Evolutionary conservation across 2,113 vertebrate species (phyloP), one percentile per base, ranked within the genome.

Genomic region (Sinocyclocheilus rhinocerous): DNA sequence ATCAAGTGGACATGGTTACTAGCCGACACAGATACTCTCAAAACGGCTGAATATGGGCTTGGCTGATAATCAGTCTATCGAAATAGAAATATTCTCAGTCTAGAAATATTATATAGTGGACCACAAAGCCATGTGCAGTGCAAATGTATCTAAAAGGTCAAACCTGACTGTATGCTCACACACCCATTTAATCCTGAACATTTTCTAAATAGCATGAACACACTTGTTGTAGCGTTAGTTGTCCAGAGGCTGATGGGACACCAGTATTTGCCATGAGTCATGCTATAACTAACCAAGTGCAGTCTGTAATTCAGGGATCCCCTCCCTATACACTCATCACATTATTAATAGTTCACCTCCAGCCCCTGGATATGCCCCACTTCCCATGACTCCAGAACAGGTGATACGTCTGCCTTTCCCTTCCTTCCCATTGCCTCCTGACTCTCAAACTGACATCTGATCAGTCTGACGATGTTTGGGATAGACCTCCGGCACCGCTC

Each of bases 311-410:
- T 65, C 85, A 87, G 87, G 89, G 89, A 87, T 90, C 36, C 50
- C 87, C 85, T 79, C 72, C 57, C 29, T 36, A 29, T 76, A 81
- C 29, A 42, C 52, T 75, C 75, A 61, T 33, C 29, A 33, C 42
- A 82, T 83, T 87, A 90, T 89, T 87, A 88, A 90, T 90, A 85
- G 85, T 80, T 76, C 65, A 55, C 33, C 29, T 84, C 75, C 80
- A 55, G 76, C 81, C 69, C 42, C 9, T 39, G 39, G 39, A 88
- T 39, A 85, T 67, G 24, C 65, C 80, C 45, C n/a, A 72, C 26
- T 78, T 78, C 55, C 80, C 18, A 52, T 55, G 33, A 50, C 61
- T 83, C 22, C 33, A 81, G 55, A 67, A 65, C 55, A 42, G 61
- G 57, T 29, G 57, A 57, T 69, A 33, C 15, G 9, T 69, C 24